Base-by-base conservation (phyloP, 2,888 invertebrate species). In the Mimas tiliae region DNA sequence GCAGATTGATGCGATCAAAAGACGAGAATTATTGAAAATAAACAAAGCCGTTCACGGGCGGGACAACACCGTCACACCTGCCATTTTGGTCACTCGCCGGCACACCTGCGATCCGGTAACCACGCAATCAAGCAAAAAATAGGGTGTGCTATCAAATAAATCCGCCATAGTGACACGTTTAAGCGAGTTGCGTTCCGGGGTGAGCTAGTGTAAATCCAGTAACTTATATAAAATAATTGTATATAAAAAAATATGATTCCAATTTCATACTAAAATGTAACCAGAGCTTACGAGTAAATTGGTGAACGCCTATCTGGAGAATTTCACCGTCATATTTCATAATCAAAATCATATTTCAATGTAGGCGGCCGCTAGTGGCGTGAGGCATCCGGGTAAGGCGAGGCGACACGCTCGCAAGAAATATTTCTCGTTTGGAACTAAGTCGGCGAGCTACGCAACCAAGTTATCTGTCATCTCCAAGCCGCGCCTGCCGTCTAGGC, bases 381-480 rank as follows among this genome's bases (percentile, higher is more conserved):
- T 71, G 75, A 75, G 78, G 78, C 75, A 73, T 71, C 70, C 76
- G 73, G 77, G 77, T 71, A 72, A 74, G 68, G 74, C 72, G 74
- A 78, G 75, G 73, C 76, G 80, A 82, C 81, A 76, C 73, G 75
- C 72, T 78, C 68, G 70, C 70, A 78, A 82, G 81, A 85, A 84
- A 86, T 85, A 86, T 85, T 73, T 75, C 80, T 67, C 55, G 74
- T 69, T 72, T 67, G 75, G 70, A 69, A 71, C 71, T 67, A 74
- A 73, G 68, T 73, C 74, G 73, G 38, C 74, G 74, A 69, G 74
- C 74, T 79, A 79, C 80, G 75, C 76, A 71, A 53, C 70, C 72
- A 73, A 82, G 82, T 84, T 91, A 90, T 90, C 90, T 88, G 80
- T 80, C 85, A 88, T 88, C 89, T 86, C 73, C 79, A 83, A 81